Conservation (phyloP, 2,888 invertebrate genomes). For the Amphipoea lucens region DNA sequence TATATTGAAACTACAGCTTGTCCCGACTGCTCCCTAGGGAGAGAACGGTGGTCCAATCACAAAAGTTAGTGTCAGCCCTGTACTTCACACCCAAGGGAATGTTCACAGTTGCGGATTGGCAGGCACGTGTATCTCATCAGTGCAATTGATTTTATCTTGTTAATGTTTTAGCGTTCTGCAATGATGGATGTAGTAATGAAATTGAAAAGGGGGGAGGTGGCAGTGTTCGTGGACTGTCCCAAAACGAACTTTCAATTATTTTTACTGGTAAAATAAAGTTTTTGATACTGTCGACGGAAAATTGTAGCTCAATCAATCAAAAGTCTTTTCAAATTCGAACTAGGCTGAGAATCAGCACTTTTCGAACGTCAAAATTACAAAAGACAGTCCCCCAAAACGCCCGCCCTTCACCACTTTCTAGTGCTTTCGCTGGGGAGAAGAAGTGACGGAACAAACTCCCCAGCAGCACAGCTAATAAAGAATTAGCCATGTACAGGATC, state of each 20-base stretch:
- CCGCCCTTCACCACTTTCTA: no score
- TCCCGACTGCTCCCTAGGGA: slow-evolving; percentile 33
- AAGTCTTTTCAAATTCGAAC: no score
- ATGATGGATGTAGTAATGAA: not conserved
- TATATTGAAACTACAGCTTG: slow-evolving; percentile 41
- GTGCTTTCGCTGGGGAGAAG: no score
- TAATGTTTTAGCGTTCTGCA: slow-evolving; percentile 8
- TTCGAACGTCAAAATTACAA: no score
- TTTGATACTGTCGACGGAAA: not conserved
- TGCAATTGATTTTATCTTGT: slow-evolving; percentile 36
- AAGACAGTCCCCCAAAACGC: no score
- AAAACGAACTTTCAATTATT: not conserved
- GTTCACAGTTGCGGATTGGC: slow-evolving; percentile 32
- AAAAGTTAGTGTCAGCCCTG: slow-evolving; percentile 47
- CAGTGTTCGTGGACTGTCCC: not conserved
- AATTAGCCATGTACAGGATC: no score
- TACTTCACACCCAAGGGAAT: slow-evolving; percentile 25
- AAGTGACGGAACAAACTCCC: no score
- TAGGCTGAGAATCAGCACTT: no score
- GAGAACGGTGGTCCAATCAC: slow-evolving; percentile 30
- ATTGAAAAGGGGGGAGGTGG: not conserved
- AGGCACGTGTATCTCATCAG: slow-evolving; percentile 27
- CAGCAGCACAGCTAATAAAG: no score
- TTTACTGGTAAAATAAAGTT: not conserved
- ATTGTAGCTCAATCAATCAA: not conserved